Evolutionary conservation across 2,888 invertebrate genomes (phyloP), one percentile per base, ranked within the genome.

Genomic region (Cheiracanthium punctorium): DNA sequence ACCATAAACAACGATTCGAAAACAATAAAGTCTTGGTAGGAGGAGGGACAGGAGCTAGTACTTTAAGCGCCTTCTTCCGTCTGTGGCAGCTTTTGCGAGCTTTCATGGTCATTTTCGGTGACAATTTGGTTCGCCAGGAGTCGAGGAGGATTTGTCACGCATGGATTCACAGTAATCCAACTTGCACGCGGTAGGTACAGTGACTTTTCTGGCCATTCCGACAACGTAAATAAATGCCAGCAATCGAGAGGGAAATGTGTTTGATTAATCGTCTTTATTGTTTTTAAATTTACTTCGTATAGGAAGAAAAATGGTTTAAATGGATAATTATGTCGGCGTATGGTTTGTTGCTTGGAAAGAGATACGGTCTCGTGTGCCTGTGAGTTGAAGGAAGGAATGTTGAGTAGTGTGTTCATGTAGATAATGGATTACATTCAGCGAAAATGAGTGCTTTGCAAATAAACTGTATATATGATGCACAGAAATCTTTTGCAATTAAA

Each of bases 1-100:
- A 43, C 41, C 8, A 71, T 43, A 71, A 43, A 71, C 43, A 41
- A 43, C 43, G 17, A 71, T 71, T 24, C 37, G 71, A 71, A 70
- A 71, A 58, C 58, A 58, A 58, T 58, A 58, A 58, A 58, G 58
- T 58, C 58, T 24, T 24, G 24, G 24, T 12, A 2, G 24, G 24
- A 24, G 58, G 24, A 17, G 58, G 58, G 24, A 58, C 24, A 58
- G 58, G 58, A 58, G 58, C 58, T 58, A 24, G 58, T 58, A 17
- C 24, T 58, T 58, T 58, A 58, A 58, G 58, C 20, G 24, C 58
- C 58, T 20, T 58, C 58, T 58, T 58, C 58, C 58, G 58, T 58
- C 58, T 58, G 24, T 58, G 58, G 58, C 20, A 58, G 58, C 58
- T 58, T 37, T 58, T 58, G 48, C 58, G 58, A 20, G 24, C 58